Evolutionary conservation across 2,113 vertebrate genomes (phyloP).

Genomic region (Macrotus californicus): DNA sequence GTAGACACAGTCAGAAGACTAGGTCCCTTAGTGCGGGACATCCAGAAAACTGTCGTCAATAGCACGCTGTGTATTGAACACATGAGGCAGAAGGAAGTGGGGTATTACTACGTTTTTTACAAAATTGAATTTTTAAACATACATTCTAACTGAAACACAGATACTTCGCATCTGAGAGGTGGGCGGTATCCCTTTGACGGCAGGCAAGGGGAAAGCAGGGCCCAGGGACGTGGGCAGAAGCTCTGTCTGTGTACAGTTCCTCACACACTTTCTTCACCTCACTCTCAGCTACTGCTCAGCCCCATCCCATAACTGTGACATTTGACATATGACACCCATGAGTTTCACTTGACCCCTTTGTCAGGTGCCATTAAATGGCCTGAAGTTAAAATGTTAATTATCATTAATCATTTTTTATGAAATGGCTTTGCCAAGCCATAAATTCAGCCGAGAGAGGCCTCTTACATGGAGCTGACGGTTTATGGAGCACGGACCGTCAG

Average conservation of each 20-base stretch:
- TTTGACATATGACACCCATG: constrained; percentile 54
- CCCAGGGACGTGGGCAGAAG: accelerated
- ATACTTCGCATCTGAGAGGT: background rate
- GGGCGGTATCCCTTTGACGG: accelerated
- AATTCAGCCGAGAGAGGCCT: constrained; percentile 53
- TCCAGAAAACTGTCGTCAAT: accelerated
- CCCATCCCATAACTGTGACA: constrained; percentile 37
- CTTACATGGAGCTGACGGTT: background rate
- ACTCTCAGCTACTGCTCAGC: constrained; percentile 32
- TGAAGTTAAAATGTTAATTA: constrained; percentile 68
- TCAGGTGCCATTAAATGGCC: constrained; percentile 58
- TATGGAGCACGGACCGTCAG: background rate
- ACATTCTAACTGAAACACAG: background rate
- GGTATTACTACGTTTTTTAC: background rate
- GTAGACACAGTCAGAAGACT: background rate
- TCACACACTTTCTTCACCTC: background rate
- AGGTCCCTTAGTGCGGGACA: too few species aligned
- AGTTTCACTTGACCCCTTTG: constrained; percentile 71
- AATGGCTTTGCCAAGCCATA: constrained; percentile 47
- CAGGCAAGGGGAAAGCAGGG: too few species aligned
- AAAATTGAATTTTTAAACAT: background rate
- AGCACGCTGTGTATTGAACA: accelerated
- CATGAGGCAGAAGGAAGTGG: background rate
- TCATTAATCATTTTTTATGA: constrained; percentile 69
- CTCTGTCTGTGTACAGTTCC: background rate